Evolutionary conservation across 37 sponge, comb jelly and placozoan species (phyloP), one percentile per base, ranked within the genome.

Genomic region (Cladorhizidae sp.): DNA sequence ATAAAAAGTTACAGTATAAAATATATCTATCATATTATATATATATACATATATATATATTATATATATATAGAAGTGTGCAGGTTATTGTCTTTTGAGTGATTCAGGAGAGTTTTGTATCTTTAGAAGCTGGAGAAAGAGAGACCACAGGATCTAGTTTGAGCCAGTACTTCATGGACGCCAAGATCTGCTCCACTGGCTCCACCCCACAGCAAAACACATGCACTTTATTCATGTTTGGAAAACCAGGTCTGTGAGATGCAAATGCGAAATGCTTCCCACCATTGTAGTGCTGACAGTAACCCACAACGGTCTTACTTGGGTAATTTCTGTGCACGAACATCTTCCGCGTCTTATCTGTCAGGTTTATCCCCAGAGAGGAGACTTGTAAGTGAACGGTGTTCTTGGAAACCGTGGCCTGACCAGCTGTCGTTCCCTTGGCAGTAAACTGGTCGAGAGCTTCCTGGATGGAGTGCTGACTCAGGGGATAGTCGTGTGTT

Each of bases 301-400:
- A 89, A 0, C 85, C 90, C 35, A 37, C 85, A 0, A 89, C 6
- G 51, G 79, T 74, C 41, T 89, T 89, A 21, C 76, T 55, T 3
- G 85, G 85, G 49, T 89, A 89, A 51, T 89, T 84, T 33, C 90
- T 40, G 40, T 65, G 79, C 51, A 89, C 54, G 58, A 89, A 89
- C 39, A 80, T 17, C 36, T 58, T 73, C 32, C 68, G 85, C 26
- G 64, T 75, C 42, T 80, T 79, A 65, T 89, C 90, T 0, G 33
- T 59, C 40, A 89, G 72, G 76, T 55, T 80, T 31, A 89, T 80
- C 25, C 90, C 85, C 3, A 80, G 80, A 0, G 85, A 51, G 8
- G 90, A 79, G 0, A 84, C 72, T 25, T 84, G 80, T 70, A 89
- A 73, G 15, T 70, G 23, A n/a, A 89, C 69, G 20, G 26, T 54